phyloP scores from a whole-genome alignment of 1,140 invertebrate genomes.

The Drosophila fuyamai region DNA sequence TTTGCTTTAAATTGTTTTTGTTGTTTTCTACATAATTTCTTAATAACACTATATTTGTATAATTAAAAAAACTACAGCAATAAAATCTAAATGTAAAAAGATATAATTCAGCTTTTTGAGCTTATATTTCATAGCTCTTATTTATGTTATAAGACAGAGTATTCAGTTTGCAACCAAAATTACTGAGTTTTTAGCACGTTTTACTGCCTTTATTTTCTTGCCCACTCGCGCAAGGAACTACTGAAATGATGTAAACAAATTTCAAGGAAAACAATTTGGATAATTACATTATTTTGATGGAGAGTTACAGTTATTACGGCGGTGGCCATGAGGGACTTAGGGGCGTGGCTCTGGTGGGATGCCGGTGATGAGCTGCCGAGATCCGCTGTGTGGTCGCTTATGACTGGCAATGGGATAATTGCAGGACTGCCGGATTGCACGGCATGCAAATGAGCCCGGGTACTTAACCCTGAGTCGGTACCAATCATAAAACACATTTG shows the following conservation, averaged over 20 bases:
- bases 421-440: slow-evolving; percentile 20
- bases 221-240: slow-evolving; percentile 41
- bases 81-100: no score
- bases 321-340: not conserved
- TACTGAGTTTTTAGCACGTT: not conserved
- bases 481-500: slow-evolving; percentile 25
- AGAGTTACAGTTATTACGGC: slow-evolving; percentile 71
- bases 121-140: no score
- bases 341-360: slow-evolving; percentile 1
- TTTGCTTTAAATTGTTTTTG: no score
- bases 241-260: slow-evolving; percentile 79
- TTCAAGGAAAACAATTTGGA: slow-evolving; percentile 83
- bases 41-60: no score
- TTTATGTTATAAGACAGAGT: not conserved
- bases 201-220: slow-evolving; percentile 27
- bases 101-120: no score
- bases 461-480: slow-evolving; percentile 40
- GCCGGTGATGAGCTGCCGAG: slow-evolving; percentile 10
- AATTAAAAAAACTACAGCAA: no score
- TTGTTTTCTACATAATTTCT: no score
- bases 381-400: slow-evolving; percentile 63
- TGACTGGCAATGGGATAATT: slow-evolving; percentile 50
- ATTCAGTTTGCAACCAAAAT: not conserved
- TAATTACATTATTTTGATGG: slow-evolving; percentile 82
- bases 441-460: slow-evolving; percentile 42